Evolutionary conservation across 1,140 invertebrate species (phyloP).

Genomic region (Drosophila watanabei): DNA sequence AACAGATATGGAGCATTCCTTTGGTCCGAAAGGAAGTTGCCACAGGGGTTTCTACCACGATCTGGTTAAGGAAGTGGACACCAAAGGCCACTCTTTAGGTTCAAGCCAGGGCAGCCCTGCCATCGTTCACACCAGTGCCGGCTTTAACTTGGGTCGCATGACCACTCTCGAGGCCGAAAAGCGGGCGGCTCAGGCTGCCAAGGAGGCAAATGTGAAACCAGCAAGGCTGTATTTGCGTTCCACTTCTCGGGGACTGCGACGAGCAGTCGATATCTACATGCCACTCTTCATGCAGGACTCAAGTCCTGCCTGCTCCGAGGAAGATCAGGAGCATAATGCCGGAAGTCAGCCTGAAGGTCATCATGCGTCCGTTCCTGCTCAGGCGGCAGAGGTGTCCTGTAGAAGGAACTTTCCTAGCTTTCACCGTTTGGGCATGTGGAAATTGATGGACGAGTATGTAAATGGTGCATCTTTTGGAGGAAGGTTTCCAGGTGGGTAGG

Average conservation of each 20-base stretch:
- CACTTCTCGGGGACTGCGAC: conserved; percentile 10
- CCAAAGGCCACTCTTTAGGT: conserved; percentile 17
- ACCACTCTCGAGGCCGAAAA: neutral
- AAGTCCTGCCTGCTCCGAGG: neutral
- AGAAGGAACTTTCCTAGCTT: conserved; percentile 26
- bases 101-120: conserved; percentile 14
- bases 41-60: conserved; percentile 35
- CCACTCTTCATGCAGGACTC: neutral
- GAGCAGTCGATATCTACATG: conserved; percentile 46
- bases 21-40: conserved; percentile 9
- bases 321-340: neutral
- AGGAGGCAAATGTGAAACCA: conserved; percentile 22
- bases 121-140: neutral
- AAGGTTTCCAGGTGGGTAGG: neutral
- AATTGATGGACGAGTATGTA: neutral
- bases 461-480: neutral
- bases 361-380: neutral
- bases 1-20: conserved; percentile 31
- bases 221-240: conserved; percentile 32
- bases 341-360: neutral
- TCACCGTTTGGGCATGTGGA: conserved; percentile 14
- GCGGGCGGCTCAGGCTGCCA: conserved; percentile 14
- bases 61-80: conserved; percentile 20
- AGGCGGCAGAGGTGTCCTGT: conserved; percentile 17
- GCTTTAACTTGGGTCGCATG: conserved; percentile 13